phyloP scores from a whole-genome alignment of 2,113 vertebrate genomes.

The Anguilla japonica region DNA sequence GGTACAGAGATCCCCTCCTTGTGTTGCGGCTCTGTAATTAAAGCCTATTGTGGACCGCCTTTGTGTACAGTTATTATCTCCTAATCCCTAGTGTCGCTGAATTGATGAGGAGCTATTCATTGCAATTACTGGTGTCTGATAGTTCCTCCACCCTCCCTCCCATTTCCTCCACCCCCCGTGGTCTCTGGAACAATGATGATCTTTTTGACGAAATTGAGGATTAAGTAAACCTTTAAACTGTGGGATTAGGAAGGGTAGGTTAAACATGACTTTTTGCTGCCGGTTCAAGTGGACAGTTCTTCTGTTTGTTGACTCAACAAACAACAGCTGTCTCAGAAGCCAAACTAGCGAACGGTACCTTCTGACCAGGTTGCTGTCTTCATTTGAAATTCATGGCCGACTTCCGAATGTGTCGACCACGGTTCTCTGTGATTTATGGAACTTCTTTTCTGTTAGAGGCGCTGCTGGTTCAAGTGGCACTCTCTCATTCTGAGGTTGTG shows the following conservation, averaged over 20 bases:
- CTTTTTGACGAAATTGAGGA: background rate
- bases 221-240: background rate
- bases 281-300: background rate
- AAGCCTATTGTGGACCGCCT: conserved; percentile 15
- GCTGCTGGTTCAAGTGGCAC: background rate
- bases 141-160: conserved; percentile 18
- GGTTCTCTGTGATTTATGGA: background rate
- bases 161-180: background rate
- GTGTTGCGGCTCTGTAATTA: background rate
- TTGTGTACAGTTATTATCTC: background rate
- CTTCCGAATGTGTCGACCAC: background rate
- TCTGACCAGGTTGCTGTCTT: too few relatives aligned
- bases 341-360: background rate
- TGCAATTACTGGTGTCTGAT: conserved; percentile 45
- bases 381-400: too few relatives aligned
- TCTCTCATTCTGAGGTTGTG: background rate
- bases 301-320: background rate
- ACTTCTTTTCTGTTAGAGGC: background rate
- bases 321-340: background rate
- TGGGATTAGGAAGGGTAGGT: background rate
- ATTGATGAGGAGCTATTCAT: conserved; percentile 59
- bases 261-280: background rate
- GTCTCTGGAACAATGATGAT: background rate
- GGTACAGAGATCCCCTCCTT: conserved; percentile 8
- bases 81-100: conserved; percentile 46